Evolutionary conservation across 2,113 vertebrate species (phyloP).

Genomic region (Neolamprologus fasciatus): DNA sequence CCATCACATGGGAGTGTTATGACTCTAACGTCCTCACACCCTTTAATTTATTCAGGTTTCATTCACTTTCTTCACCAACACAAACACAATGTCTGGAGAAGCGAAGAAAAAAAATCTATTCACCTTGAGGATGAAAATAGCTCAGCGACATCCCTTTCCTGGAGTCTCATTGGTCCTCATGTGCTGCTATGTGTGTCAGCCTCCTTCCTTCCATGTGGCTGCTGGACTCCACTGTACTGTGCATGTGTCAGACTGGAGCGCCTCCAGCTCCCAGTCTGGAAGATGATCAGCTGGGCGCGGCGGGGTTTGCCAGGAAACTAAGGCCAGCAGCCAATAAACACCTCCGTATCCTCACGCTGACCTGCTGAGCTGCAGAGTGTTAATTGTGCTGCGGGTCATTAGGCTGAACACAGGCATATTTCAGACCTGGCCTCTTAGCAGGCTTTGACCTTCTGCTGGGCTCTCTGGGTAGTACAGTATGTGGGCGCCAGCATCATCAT

Average conservation of each 20-base stretch:
- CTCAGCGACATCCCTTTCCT: background rate
- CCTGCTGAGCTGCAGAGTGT: constrained; percentile 51
- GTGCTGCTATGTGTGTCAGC: constrained; percentile 40
- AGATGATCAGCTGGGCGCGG: constrained; percentile 49
- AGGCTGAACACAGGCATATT: constrained; percentile 43
- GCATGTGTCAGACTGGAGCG: constrained; percentile 53
- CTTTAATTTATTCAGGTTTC: background rate
- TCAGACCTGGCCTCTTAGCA: constrained; percentile 25
- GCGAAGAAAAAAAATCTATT: background rate
- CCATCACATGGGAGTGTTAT: background rate
- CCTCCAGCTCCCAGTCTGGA: constrained; percentile 55
- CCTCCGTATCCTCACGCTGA: constrained; percentile 9
- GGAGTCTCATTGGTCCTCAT: background rate
- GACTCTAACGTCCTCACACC: background rate
- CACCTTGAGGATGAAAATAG: constrained; percentile 10
- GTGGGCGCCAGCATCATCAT: background rate
- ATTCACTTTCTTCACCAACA: background rate
- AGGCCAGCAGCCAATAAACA: constrained; percentile 58
- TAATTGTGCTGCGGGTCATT: constrained; percentile 65
- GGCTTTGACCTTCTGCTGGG: constrained; percentile 38
- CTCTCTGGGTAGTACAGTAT: constrained; percentile 17
- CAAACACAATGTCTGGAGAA: background rate
- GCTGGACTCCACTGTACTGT: constrained; percentile 9
- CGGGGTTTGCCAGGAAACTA: background rate
- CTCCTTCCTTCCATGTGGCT: constrained; percentile 10